Evolutionary conservation across 2,113 vertebrate genomes (phyloP).

Genomic region (Chaetura pelagica): DNA sequence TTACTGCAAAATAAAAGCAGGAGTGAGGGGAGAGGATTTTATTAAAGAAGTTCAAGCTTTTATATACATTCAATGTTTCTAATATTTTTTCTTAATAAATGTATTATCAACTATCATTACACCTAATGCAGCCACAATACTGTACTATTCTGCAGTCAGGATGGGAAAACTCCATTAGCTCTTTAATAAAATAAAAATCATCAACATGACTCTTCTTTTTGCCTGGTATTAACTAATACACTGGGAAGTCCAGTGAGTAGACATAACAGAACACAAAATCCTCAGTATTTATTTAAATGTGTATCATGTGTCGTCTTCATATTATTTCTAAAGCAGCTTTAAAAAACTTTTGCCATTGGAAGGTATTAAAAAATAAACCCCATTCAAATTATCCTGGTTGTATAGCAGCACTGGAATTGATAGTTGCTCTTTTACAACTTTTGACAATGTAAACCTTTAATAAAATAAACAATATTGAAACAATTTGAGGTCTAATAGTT

Average conservation of each 20-base stretch:
- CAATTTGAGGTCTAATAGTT: slow-evolving; percentile 73
- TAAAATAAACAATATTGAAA: slow-evolving; percentile 75
- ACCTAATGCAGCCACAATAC: slow-evolving; percentile 71
- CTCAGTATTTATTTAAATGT: slow-evolving; percentile 69
- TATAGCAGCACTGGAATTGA: slow-evolving; percentile 80
- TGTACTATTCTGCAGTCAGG: slow-evolving; percentile 70
- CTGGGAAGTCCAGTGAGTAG: slow-evolving; percentile 64
- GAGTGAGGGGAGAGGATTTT: slow-evolving; percentile 47
- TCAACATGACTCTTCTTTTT: slow-evolving; percentile 53
- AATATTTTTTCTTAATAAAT: slow-evolving; percentile 73
- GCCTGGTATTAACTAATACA: slow-evolving; percentile 58
- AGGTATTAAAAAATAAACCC: slow-evolving; percentile 68
- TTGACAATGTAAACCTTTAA: slow-evolving; percentile 81
- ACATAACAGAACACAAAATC: slow-evolving; percentile 69
- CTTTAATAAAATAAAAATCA: slow-evolving; percentile 68
- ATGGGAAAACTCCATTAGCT: slow-evolving; percentile 32
- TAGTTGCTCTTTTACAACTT: slow-evolving; percentile 58
- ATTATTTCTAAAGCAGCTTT: slow-evolving; percentile 80
- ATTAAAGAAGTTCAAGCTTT: slow-evolving; percentile 70
- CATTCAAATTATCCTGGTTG: slow-evolving; percentile 70
- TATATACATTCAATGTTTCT: slow-evolving; percentile 78
- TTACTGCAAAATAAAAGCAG: slow-evolving; percentile 49
- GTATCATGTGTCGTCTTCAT: slow-evolving; percentile 66
- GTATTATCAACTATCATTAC: slow-evolving; percentile 68
- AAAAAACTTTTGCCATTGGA: slow-evolving; percentile 61